Base-by-base conservation (phyloP, 2,888 invertebrate species). In the Drosophila nr. medialis region DNA sequence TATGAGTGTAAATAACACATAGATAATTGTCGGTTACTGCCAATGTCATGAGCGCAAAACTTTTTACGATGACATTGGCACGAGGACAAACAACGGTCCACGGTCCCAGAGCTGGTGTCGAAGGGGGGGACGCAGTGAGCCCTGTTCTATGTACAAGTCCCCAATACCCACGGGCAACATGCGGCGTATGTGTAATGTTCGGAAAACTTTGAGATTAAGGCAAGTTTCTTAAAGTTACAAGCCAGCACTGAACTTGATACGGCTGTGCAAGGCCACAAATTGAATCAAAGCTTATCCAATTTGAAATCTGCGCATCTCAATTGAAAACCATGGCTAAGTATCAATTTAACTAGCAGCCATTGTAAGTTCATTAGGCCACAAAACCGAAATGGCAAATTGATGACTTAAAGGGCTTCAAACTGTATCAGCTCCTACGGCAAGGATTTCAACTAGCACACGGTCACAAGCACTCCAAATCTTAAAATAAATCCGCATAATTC, bases 281-380 rank as follows among this genome's bases (percentile, higher is more conserved):
- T 15, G 15, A 34, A 34, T 34, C 21, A 15, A 34, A 18, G 24
- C 13, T 27, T 7, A 21, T 32, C 10, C 11, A 36, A 18, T 32
- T 32, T 13, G 11, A 13, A 61, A 51, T 60, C 68, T 48, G 24
- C 54, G 59, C 40, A 55, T 54, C 54, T 64, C 27, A 51, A 49
- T 30, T 30, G 51, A 18, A 63, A 50, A 59, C 29, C 55, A 38
- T 18, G 45, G 32, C 24, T 62, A 24, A 34, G 54, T 75, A 61
- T 24, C 62, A 70, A 76, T 76, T 77, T 60, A 63, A 60, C 48
- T 59, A 49, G 40, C 29, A 24, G 34, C 32, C 60, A 77, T 72
- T 69, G 77, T 81, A 75, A 77, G 87, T 87, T 89, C 87, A 83
- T 89, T 86, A 69, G 70, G 62, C 67, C 66, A 55, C 30, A 18